phyloP scores from a whole-genome alignment of 2,113 vertebrate genomes.

The Merops nubicus region DNA sequence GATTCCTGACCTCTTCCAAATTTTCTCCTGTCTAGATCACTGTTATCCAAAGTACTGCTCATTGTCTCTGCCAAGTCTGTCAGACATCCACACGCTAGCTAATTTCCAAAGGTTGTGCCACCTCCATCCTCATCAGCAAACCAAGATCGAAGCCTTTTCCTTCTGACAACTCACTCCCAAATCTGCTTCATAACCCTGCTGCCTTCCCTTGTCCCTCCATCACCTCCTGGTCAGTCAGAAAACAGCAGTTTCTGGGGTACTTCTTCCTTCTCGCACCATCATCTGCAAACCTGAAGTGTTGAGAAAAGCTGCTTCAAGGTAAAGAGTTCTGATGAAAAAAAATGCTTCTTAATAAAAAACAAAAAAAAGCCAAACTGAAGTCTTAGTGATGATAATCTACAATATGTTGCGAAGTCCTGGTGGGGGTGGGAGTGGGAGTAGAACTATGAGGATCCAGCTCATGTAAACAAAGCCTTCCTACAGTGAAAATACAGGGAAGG shows the following conservation, averaged over 20 bases:
- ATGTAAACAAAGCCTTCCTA: conserved; percentile 47
- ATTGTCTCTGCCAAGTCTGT: not conserved
- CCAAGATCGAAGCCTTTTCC: not conserved
- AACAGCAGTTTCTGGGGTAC: not conserved
- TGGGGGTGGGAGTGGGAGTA: not conserved
- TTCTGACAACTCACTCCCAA: not conserved
- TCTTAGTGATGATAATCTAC: conserved; percentile 27
- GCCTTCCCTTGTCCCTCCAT: not conserved
- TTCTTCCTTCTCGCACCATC: not conserved
- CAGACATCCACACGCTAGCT: not conserved
- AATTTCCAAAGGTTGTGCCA: not conserved
- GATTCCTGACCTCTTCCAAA: not conserved
- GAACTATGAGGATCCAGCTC: conserved; percentile 20
- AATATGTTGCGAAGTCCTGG: not conserved
- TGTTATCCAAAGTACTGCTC: not conserved
- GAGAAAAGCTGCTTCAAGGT: not conserved
- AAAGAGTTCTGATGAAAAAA: not conserved
- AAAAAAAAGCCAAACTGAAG: not conserved
- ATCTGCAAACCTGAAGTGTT: not conserved
- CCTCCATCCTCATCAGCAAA: not conserved
- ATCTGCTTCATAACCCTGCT: not conserved
- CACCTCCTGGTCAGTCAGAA: not conserved
- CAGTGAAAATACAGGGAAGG: conserved; percentile 4
- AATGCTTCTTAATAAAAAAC: not conserved
- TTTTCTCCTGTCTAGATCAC: not conserved